Evolutionary conservation across 2,113 vertebrate species (phyloP), one percentile per base, ranked within the genome.

Genomic region (Tragelaphus buxtoni): DNA sequence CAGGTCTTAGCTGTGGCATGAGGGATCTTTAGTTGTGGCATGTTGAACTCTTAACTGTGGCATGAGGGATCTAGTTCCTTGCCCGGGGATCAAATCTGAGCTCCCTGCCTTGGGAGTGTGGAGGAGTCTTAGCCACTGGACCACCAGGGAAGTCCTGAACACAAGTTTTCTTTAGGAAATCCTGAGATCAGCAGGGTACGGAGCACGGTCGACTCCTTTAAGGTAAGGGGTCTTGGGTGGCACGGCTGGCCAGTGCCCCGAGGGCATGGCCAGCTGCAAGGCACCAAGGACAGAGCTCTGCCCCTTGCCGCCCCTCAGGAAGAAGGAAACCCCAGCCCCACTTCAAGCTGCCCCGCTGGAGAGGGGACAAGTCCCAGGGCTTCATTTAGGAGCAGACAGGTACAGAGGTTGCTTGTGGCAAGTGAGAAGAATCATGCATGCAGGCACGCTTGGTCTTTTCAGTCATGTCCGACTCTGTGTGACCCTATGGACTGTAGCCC

Each of bases 341-440:
- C 32, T 58, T 56, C 51, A 13, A 49, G 39, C 53, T 55, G 35
- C 28, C 53, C 47, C 65, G 17, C 16, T 7, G 10, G 35, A 74
- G 58, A 28, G 3, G 11, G 8, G 18, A 56, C 39, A 79, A 58
- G 5, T 28, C 42, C 45, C 12, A 3, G 39, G 16, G n/a, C 4
- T 32, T 35, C 49, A 35, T 13, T 39, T 49, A 51, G 56, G 26
- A 65, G 9, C 32, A 65, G 81, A 28, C n/a, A 51, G 55, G 77
- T 81, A 11, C 5, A 14, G 69, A 83, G 49, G 18, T 32, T 28
- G 26, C 76, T 30, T 24, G 26, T 10, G 61, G 35, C 32, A 12
- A 28, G 10, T 28, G 30, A 81, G 7, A 13, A 76, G 85, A 85
- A 16, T 84, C 11, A 14, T 1, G 5, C 0, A 0, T 26, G 69